A percentile compares a stretch with the other conserved stretches of the same genome.
Conservation (phyloP, 2,113 vertebrate genomes). For the Semnornis frantzii region DNA sequence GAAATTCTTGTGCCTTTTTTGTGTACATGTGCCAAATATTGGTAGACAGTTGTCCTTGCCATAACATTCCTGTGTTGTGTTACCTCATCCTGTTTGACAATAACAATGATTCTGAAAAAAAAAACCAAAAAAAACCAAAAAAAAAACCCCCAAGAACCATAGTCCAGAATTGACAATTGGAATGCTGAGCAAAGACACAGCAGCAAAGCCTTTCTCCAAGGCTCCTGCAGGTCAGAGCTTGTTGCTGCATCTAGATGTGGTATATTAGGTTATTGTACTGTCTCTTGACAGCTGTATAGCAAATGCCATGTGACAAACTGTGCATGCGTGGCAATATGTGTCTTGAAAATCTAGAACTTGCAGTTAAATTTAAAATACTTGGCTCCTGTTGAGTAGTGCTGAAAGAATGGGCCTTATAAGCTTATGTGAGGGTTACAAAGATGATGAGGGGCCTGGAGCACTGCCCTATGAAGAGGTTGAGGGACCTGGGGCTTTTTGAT, state of each 20-base stretch:
- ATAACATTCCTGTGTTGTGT: accelerated
- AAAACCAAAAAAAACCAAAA: no score
- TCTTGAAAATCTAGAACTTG: not conserved
- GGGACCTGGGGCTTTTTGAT: no score
- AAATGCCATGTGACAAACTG: accelerated
- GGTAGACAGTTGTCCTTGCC: not conserved
- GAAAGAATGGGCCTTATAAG: not conserved
- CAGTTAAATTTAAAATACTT: not conserved
- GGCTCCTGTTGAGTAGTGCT: not conserved
- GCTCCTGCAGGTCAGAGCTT: not conserved
- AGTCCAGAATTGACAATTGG: not conserved
- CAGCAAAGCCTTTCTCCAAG: not conserved
- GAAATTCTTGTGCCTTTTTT: not conserved
- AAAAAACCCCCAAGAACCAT: no score
- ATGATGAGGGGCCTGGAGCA: no score
- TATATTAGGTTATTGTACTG: accelerated
- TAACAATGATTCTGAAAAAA: not conserved
- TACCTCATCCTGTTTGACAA: not conserved
- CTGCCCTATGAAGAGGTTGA: no score
- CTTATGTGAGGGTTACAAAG: not conserved
- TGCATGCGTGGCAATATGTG: accelerated
- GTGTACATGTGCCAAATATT: accelerated
- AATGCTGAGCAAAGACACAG: not conserved
- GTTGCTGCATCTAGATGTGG: not conserved
- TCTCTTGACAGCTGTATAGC: not conserved